Base-by-base conservation (phyloP, 2,113 vertebrate species). In the Probosciger aterrimus region DNA sequence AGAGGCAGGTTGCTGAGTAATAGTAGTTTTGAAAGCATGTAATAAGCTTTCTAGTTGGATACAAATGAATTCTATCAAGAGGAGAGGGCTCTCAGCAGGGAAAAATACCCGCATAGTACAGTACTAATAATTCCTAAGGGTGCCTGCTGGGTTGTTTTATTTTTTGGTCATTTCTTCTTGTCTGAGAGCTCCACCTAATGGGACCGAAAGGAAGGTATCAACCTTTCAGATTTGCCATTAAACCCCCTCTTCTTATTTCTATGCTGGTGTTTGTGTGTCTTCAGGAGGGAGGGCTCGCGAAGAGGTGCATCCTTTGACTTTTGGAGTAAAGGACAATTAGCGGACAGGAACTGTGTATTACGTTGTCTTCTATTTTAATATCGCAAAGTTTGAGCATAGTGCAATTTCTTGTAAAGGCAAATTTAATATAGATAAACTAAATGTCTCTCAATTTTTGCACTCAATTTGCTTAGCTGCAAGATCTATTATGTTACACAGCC, bases 141-240 rank as follows among this genome's bases (percentile, higher is more conserved):
- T 63, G 53, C 55, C 35, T 53, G 43, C 37, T 55, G 74, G 18
- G 12, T 63, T 86, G n/a, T 22, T 25, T 25, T 20, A 33, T 14
- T 65, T 73, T 52, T 25, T 43, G 23, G 62, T 74, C 23, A 14
- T 74, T 94, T 95, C 64, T 68, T 86, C 90, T 93, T 97, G 68
- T 95, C 93, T 80, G 75, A 92, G 88, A 78, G 96, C 97, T 92
- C 97, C 97, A 97, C 94, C 97, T 96, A 96, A 89, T 18, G 97
- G 97, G 68, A 47, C 23, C 1, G 0, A 71, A 53, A 74, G 83
- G 46, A 83, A 41, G 24, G 10, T 8, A 30, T 43, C 76, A 28
- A 11, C 14, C 22, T 37, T 62, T 44, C 35, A 52, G 50, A 33
- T 74, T 82, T 82, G 41, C 53, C 28, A 8, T 31, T 71, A 30